Evolutionary conservation across 2,113 vertebrate genomes (phyloP), one percentile per base, ranked within the genome.

Genomic region (Spea multiplicata): DNA sequence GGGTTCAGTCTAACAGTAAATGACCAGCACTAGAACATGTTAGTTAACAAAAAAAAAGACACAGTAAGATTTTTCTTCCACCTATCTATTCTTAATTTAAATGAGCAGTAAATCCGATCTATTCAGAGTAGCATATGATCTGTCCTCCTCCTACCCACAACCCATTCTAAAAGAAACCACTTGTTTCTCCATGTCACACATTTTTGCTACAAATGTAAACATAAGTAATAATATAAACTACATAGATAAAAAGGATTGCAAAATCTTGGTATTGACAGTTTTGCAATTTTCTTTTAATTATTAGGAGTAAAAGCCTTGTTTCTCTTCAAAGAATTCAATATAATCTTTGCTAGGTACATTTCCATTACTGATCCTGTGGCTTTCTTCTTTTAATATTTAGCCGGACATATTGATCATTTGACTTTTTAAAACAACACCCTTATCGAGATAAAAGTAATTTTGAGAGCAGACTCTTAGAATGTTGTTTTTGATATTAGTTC

Each of bases 241-340:
- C 50, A 8, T 49, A 70, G 48, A 48, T 17, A 46, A 70, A 5
- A 70, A n/a, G 8, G n/a, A 14, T 47, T 47, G 30, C 66, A 70
- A 49, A 50, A 49, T 46, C 48, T 70, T 49, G 49, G n/a, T 50
- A 70, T 70, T 70, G 47, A 70, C 13, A n/a, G 10, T 17, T 14
- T 3, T n/a, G 7, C 46, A 70, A n/a, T n/a, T 13, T 70, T 50
- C 50, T 45, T 14, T 70, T 47, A 70, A 49, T 70, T 70, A 70
- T 70, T 70, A 70, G 67, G 12, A 70, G 48, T 70, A 16, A 70
- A n/a, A 50, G 48, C 6, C 67, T 49, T 70, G 48, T 49, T 70
- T 70, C 46, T 50, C 55, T 59, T 59, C 55, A 59, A 59, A 59
- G 55, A 59, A 59, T 13, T 13, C 55, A 59, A 13, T 13, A 59